A percentile compares a stretch with the other conserved stretches of the same genome.
Evolutionary conservation across 2,113 vertebrate species (phyloP).

Genomic region (Malaclemys terrapin): DNA sequence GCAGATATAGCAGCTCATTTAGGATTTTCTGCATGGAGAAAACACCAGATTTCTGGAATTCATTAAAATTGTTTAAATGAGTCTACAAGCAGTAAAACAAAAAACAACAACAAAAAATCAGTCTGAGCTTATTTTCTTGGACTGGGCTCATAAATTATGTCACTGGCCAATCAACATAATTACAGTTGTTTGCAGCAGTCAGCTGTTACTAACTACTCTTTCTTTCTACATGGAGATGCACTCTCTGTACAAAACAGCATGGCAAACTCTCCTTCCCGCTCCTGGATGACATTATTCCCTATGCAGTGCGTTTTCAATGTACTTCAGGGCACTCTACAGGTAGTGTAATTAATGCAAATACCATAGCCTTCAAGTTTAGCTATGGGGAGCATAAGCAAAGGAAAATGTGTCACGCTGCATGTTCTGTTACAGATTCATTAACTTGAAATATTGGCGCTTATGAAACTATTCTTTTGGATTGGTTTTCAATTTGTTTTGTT

Average conservation of each 20-base stretch:
- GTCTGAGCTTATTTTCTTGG: accelerated
- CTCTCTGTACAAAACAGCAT: constrained; percentile 7
- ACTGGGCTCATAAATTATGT: neutral
- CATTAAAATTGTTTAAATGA: neutral
- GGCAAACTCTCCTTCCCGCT: neutral
- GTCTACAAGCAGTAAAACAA: neutral
- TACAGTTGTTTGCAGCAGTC: neutral
- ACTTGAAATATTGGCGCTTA: neutral
- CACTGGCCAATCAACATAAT: accelerated
- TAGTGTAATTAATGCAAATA: neutral
- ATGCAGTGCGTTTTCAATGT: neutral
- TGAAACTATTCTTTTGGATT: neutral
- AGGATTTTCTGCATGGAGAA: neutral
- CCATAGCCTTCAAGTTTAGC: neutral
- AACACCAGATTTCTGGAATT: neutral
- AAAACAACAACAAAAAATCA: neutral
- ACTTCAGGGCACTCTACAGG: neutral
- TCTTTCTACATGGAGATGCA: neutral
- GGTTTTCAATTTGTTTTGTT: neutral
- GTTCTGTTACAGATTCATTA: neutral
- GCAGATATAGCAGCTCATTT: neutral
- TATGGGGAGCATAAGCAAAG: neutral
- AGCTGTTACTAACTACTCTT: accelerated
- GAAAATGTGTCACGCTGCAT: neutral
- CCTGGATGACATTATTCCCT: neutral